A percentile compares a stretch with the other conserved stretches of the same genome.
Evolutionary conservation across 1,140 invertebrate species (phyloP).

Genomic region (Drosophila pruinosa): DNA sequence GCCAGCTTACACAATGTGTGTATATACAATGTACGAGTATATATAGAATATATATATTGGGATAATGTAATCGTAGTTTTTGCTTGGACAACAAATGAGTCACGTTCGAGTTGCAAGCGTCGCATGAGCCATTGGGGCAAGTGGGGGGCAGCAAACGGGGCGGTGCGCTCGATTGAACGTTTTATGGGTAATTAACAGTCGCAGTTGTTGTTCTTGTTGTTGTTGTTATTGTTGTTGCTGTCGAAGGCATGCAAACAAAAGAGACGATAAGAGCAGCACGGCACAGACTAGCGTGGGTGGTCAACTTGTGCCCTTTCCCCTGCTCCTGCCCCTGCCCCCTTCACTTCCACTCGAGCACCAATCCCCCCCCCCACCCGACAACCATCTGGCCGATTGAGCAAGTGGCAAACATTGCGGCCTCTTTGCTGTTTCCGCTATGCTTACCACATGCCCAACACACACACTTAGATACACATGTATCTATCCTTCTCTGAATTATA

Average conservation of each 20-base stretch:
- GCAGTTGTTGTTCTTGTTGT: slow-evolving; percentile 3
- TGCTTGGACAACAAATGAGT: slow-evolving; percentile 23
- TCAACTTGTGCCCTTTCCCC: not conserved
- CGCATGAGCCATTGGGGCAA: not conserved
- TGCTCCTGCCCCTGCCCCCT: not conserved
- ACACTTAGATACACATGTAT: not conserved
- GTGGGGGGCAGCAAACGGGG: not conserved
- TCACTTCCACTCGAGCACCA: not conserved
- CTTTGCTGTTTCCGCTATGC: not conserved
- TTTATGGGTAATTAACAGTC: slow-evolving; percentile 38
- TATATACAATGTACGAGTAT: not conserved
- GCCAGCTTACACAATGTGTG: not conserved
- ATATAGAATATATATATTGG: not conserved
- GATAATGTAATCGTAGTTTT: slow-evolving; percentile 26
- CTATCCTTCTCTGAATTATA: too few relatives aligned
- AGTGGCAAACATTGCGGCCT: slow-evolving; percentile 20
- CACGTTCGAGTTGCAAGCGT: slow-evolving; percentile 8
- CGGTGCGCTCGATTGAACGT: slow-evolving; percentile 37
- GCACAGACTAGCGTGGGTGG: not conserved
- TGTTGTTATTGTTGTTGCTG: slow-evolving; percentile 17
- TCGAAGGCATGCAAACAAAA: slow-evolving; percentile 27
- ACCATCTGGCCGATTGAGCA: slow-evolving; percentile 38
- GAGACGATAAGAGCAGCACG: slow-evolving; percentile 1
- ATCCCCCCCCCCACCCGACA: not conserved
- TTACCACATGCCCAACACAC: slow-evolving; percentile 1